Evolutionary conservation across 2,113 vertebrate genomes (phyloP).

Genomic region (Platysteira castanea): DNA sequence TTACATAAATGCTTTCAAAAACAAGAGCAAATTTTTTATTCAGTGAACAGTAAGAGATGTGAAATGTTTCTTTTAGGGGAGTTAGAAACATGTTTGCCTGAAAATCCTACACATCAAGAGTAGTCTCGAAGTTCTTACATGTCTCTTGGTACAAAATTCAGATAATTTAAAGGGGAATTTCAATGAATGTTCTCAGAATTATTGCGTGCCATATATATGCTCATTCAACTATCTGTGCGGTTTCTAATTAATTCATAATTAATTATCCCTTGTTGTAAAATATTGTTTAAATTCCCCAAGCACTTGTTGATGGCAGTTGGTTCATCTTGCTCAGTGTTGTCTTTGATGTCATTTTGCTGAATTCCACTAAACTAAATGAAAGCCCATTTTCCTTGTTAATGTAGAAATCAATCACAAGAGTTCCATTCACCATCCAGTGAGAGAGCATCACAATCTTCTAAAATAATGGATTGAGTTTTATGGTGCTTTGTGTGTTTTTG

Average conservation of each 20-base stretch:
- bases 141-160: background rate
- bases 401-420: background rate
- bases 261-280: background rate
- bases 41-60: background rate
- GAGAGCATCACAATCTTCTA: background rate
- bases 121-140: fast-evolving
- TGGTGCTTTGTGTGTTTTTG: background rate
- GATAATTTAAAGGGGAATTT: background rate
- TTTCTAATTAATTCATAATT: background rate
- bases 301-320: background rate
- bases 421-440: background rate
- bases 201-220: background rate
- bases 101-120: background rate
- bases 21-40: background rate
- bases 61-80: background rate
- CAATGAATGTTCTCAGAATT: background rate
- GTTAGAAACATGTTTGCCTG: background rate
- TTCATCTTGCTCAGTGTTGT: background rate
- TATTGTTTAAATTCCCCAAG: background rate
- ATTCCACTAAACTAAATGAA: background rate
- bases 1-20: background rate
- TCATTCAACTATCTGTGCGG: background rate
- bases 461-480: background rate
- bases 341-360: background rate
- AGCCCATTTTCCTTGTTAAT: background rate